Evolutionary conservation across 2,888 invertebrate species (phyloP).

Genomic region (Acanthosepion esculentum): DNA sequence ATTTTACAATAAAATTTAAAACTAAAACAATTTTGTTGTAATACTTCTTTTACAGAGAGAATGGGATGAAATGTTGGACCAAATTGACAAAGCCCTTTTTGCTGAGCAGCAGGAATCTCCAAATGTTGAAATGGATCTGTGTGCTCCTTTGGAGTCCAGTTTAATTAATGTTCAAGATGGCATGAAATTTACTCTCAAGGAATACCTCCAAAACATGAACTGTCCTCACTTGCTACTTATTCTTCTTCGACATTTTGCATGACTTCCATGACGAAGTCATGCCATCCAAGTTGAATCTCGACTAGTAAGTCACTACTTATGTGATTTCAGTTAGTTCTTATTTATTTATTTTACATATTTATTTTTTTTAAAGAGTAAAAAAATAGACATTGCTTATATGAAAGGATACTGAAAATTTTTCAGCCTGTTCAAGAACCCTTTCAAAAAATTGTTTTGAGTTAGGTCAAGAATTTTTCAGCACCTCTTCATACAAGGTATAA

Average conservation of each 20-base stretch:
- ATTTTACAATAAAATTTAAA: no score
- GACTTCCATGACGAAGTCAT: constrained; percentile 73
- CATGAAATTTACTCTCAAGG: constrained; percentile 55
- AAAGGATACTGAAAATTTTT: no score
- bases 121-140: constrained; percentile 56
- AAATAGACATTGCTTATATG: no score
- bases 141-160: constrained; percentile 57
- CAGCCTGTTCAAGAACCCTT: no score
- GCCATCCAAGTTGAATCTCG: constrained; percentile 57
- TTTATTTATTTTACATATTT: no score
- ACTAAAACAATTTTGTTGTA: not conserved
- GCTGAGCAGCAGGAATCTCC: constrained; percentile 50
- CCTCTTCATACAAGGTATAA: no score
- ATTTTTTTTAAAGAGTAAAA: no score
- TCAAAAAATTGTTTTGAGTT: no score
- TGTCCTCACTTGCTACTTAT: constrained; percentile 59
- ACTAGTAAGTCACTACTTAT: constrained; percentile 53
- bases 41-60: constrained; percentile 57
- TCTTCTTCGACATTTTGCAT: constrained; percentile 71
- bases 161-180: constrained; percentile 62
- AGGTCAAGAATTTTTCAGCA: no score
- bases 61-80: constrained; percentile 64
- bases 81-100: constrained; percentile 58
- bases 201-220: constrained; percentile 52
- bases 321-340: no score